These are phyloP conservation scores for Orussus abietinus DNA, from an alignment of 1,140 invertebrate genomes.

Conservation along the genomic window DNA sequence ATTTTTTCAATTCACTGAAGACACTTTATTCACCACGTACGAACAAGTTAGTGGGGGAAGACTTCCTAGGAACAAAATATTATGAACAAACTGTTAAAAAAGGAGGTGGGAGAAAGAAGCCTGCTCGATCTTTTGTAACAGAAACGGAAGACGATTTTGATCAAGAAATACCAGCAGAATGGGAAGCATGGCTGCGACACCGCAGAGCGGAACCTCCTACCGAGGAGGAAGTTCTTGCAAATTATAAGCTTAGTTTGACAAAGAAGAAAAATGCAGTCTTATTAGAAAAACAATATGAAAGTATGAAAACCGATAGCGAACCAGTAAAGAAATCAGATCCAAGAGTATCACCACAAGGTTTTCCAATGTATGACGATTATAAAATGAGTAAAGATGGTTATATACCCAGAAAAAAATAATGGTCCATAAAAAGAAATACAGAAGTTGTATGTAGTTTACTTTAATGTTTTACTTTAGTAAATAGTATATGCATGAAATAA, in stretches of 20 bases:
- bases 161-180: constrained; percentile 73
- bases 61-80: constrained; percentile 78
- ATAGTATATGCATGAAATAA: too few relatives aligned
- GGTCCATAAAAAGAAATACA: too few relatives aligned
- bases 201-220: constrained; percentile 66
- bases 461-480: too few relatives aligned
- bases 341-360: constrained; percentile 11
- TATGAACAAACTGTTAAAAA: constrained; percentile 69
- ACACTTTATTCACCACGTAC: constrained; percentile 54
- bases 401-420: too few relatives aligned
- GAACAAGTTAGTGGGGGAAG: constrained; percentile 58
- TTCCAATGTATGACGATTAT: constrained; percentile 42
- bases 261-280: constrained; percentile 73
- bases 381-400: too few relatives aligned
- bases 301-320: constrained; percentile 1
- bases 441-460: too few relatives aligned
- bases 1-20: constrained; percentile 60
- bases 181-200: constrained; percentile 78
- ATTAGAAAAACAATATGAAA: constrained; percentile 50
- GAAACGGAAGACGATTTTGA: constrained; percentile 59
- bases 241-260: constrained; percentile 64
- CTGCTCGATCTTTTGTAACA: constrained; percentile 70
- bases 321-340: constrained; percentile 4
- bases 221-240: constrained; percentile 67
- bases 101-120: constrained; percentile 56